Percentiles rank a stretch among this genome's conserved stretches.
Evolutionary conservation across 2,113 vertebrate genomes (phyloP).

Genomic region (Neogale vison): DNA sequence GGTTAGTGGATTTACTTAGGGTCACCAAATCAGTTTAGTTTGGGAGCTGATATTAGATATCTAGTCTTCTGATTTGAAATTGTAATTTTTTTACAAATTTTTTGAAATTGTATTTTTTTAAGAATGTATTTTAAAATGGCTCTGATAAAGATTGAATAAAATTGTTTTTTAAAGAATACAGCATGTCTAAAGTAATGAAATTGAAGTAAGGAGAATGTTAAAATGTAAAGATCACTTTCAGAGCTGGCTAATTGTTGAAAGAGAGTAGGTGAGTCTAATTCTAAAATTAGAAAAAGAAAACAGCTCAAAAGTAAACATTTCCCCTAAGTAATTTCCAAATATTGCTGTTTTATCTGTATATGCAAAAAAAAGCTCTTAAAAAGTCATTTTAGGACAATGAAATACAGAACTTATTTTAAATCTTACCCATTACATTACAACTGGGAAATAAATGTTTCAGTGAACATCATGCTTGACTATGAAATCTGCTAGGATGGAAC

Average conservation of each 20-base stretch:
- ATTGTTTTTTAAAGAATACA: not conserved
- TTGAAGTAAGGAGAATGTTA: not conserved
- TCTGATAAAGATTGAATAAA: not conserved
- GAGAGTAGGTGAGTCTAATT: not conserved
- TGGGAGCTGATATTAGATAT: not conserved
- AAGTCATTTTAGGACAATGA: not conserved
- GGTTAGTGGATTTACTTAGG: not conserved
- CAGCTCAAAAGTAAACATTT: not conserved
- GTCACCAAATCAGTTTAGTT: not conserved
- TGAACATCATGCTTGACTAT: not conserved
- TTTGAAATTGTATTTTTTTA: not conserved
- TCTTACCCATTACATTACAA: not conserved
- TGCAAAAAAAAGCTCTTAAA: not conserved
- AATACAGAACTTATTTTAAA: not conserved
- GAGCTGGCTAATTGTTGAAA: not conserved
- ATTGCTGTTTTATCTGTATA: not conserved
- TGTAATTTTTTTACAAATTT: not conserved
- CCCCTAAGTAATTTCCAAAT: not conserved
- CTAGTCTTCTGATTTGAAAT: not conserved
- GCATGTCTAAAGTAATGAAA: not conserved
- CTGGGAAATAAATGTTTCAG: not conserved
- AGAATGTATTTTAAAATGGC: not conserved
- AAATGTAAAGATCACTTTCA: not conserved
- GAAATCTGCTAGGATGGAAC: conserved; percentile 7
- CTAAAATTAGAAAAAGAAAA: not conserved